Conservation (phyloP, 2,113 vertebrate genomes). For the Pachycephala philippinensis region DNA sequence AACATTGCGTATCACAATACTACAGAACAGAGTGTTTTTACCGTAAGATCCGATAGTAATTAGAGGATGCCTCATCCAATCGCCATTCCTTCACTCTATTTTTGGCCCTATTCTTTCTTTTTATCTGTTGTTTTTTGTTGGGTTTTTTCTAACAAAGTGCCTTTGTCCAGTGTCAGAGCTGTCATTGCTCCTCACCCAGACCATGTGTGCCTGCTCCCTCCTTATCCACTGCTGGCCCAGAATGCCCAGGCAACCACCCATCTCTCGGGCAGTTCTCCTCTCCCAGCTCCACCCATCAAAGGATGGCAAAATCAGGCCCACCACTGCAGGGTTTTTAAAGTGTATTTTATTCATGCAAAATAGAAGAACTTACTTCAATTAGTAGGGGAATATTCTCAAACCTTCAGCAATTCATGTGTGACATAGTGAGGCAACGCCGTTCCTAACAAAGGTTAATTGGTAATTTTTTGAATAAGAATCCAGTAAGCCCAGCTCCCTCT, state of each 20-base stretch:
- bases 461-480: background rate
- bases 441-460: background rate
- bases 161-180: background rate
- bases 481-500: background rate
- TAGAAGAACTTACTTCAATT: background rate
- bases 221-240: background rate
- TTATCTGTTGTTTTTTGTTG: background rate
- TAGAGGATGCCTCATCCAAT: background rate
- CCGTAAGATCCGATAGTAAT: background rate
- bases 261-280: background rate
- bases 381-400: background rate
- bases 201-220: background rate
- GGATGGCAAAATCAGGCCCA: background rate
- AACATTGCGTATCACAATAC: too few relatives aligned
- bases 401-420: background rate
- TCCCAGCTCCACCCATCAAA: background rate
- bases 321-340: background rate
- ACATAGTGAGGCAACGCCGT: background rate
- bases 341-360: accelerated
- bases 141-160: background rate
- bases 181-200: background rate
- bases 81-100: accelerated
- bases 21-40: background rate
- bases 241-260: accelerated
- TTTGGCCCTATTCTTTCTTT: background rate